Base-by-base conservation (phyloP, 1,140 invertebrate species). In the Microplitis mediator region DNA sequence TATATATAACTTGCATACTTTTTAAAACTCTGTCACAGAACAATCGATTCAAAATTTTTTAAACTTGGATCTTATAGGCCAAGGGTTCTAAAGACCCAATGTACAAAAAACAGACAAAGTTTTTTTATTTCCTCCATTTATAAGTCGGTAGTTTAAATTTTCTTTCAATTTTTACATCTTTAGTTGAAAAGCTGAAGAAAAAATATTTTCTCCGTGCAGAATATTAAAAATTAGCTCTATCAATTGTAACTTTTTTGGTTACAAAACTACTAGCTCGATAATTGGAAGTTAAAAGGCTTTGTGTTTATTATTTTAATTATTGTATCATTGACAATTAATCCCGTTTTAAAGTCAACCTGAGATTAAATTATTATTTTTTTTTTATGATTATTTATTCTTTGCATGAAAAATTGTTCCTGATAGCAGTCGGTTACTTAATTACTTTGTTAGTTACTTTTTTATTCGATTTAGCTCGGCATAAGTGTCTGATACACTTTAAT, bases 371-470 rank as follows among this genome's bases (percentile, higher is more conserved):
- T 9, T 23, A 23, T 23, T 23, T 23, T 23, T n/a, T 16, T 51
- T n/a, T 63, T 63, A 6, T 60, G 34, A 31, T 71, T 72, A 14
- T 52, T n/a, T 66, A 60, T 67, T 36, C 36, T 67, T 80, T 71
- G 74, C 72, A 79, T 76, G 77, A 84, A 82, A 81, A 82, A 83
- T 82, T 83, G 79, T 82, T 84, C 82, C 82, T 76, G 77, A 79
- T 72, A 76, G 79, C 76, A 80, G 78, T 79, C 74, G 75, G 66
- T 63, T 75, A 60, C 74, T 78, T 74, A 74, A 45, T 45, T 45
- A 45, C 11, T 45, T 75, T 75, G 69, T 80, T 75, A 78, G 76
- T 23, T n/a, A 36, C n/a, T 61, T 39, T 13, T 5, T 36, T 39
- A 13, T 35, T 60, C 58, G 23, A 34, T 81, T 77, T 79, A 70